phyloP scores from a whole-genome alignment of 2,797 vertebrate genomes.

The Sparus aurata region DNA sequence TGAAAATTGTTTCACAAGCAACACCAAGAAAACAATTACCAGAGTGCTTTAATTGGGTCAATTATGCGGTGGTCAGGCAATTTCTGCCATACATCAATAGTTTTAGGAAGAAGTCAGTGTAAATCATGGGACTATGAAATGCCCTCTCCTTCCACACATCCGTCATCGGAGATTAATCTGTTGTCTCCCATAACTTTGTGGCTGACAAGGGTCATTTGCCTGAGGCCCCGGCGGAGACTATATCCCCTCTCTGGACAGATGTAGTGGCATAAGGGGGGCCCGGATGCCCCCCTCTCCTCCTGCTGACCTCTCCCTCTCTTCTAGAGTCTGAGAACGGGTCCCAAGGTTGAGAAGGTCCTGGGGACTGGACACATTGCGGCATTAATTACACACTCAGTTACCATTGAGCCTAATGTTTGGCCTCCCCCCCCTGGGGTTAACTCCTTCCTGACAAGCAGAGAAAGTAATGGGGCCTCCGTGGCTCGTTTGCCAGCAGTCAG shows the following conservation, averaged over 20 bases:
- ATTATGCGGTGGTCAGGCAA: constrained; percentile 43
- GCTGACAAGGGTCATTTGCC: constrained; percentile 81
- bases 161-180: constrained; percentile 80
- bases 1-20: constrained; percentile 45
- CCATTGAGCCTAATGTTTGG: constrained; percentile 89
- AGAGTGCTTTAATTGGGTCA: constrained; percentile 41
- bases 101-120: constrained; percentile 52
- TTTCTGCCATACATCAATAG: constrained; percentile 55
- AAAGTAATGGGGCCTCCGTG: constrained; percentile 85
- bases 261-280: constrained; percentile 85
- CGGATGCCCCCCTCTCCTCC: constrained; percentile 88
- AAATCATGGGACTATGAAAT: constrained; percentile 70
- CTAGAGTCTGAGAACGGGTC: constrained; percentile 83
- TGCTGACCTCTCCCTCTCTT: constrained; percentile 78
- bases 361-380: constrained; percentile 92
- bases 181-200: constrained; percentile 83
- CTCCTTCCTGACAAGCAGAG: constrained; percentile 87
- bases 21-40: constrained; percentile 53
- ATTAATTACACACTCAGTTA: constrained; percentile 99
- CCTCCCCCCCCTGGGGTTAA: constrained; percentile 78
- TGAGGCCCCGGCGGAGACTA: constrained; percentile 76
- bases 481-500: constrained; percentile 81
- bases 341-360: constrained; percentile 88
- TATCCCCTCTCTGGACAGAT: constrained; percentile 80
- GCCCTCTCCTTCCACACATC: constrained; percentile 72